Conservation (phyloP, 2,797 vertebrate genomes). For the Pempheris klunzingeri region DNA sequence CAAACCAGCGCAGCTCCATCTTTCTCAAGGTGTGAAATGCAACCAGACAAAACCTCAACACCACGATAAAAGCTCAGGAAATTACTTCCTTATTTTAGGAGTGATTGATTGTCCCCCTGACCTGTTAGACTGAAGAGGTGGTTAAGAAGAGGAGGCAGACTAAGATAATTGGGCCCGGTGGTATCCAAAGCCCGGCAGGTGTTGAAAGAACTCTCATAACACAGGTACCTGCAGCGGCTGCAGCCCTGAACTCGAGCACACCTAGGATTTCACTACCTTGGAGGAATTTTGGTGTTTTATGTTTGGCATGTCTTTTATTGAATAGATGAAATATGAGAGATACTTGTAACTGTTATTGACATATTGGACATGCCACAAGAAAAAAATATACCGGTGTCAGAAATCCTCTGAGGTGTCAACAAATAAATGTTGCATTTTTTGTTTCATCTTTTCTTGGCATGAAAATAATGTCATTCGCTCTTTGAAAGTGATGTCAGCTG, state of each 20-base stretch:
- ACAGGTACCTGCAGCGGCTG: conserved; percentile 73
- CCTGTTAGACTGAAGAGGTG: conserved; percentile 82
- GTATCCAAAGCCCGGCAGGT: conserved; percentile 84
- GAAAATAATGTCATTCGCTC: conserved; percentile 68
- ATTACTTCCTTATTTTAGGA: conserved; percentile 85
- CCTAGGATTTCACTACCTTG: conserved; percentile 81
- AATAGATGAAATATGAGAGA: conserved; percentile 78
- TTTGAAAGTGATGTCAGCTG: conserved; percentile 69
- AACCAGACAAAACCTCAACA: conserved; percentile 77
- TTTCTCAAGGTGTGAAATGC: conserved; percentile 72
- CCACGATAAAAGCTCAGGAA: conserved; percentile 78
- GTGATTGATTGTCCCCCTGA: conserved; percentile 86
- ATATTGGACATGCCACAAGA: conserved; percentile 73
- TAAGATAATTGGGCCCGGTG: conserved; percentile 85
- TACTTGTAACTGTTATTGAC: conserved; percentile 75
- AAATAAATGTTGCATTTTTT: conserved; percentile 70
- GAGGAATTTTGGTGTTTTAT: conserved; percentile 79
- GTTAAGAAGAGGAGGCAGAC: conserved; percentile 80
- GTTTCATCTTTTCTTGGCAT: conserved; percentile 74
- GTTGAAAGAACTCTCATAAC: conserved; percentile 77
- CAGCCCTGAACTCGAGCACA: conserved; percentile 78
- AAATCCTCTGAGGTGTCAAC: conserved; percentile 66
- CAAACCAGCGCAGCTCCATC: conserved; percentile 56
- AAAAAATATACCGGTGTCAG: conserved; percentile 69
- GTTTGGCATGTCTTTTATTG: conserved; percentile 78